Evolutionary conservation across 2,113 vertebrate species (phyloP), one percentile per base, ranked within the genome.

Genomic region (Cyphomyrus discorhynchus): DNA sequence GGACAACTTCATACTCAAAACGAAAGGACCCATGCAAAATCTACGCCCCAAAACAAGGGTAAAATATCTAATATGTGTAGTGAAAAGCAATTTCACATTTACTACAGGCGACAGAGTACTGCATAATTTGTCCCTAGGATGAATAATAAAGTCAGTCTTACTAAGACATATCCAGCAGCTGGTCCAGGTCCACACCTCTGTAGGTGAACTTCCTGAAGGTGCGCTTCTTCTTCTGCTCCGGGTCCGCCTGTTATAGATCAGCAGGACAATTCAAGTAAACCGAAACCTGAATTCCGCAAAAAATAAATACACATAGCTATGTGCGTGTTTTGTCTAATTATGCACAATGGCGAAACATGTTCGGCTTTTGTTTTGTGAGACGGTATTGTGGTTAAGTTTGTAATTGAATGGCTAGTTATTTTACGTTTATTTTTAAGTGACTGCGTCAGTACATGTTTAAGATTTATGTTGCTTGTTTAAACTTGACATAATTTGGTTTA

Each of bases 101-200:
- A 70, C n/a, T 31, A 31, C 62, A 13, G 62, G 3, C 3, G 10
- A 4, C 3, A 31, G 8, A 66, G 58, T 10, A 27, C 24, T 66
- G n/a, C 24, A 66, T 9, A n/a, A n/a, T 27, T 31, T 11, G 10
- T 10, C 27, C 9, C 62, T 27, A 10, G n/a, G 10, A 27, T n/a
- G 24, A 62, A n/a, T 27, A 27, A 83, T 21, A 17, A 13, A 21
- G 3, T 27, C 62, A n/a, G 5, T 2, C 98, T 98, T 92, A 99
- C 98, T 99, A 98, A 92, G 98, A 99, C 98, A 99, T 99, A 94
- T 99, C 98, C 88, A 99, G 97, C 52, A 99, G 97, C 95, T 99
- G 98, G 91, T 99, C 98, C 92, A 99, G 96, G 92, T 99, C 98
- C 92, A 99, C 98, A 88, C 98, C 98, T 27, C 98, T 94, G 93